Evolutionary conservation across 1,140 invertebrate genomes (phyloP), one percentile per base, ranked within the genome.

Genomic region (Drosophila guanche): DNA sequence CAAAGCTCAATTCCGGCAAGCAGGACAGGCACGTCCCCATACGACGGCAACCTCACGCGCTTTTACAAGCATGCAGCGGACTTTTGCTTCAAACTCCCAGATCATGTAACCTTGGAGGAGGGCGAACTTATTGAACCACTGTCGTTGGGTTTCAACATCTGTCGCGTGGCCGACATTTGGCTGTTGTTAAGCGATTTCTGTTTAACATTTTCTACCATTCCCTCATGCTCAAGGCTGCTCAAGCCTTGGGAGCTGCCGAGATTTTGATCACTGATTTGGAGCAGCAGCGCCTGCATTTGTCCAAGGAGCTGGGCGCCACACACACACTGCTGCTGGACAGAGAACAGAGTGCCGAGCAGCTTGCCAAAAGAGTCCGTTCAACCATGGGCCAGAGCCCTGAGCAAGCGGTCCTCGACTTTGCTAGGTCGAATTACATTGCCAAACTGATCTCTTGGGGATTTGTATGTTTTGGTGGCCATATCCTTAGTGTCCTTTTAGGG

Each of bases 71-170:
- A 98, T 84, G 95, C 96, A 14, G 97, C 97, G 16, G 97, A 98
- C 92, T 99, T 98, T 91, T 98, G 97, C 88, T 97, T 94, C 93
- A 98, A 97, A 91, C 92, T 99, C 23, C 98, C 98, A 0, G 95
- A 98, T 77, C 93, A 98, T 92, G 95, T 99, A 5, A 93, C 93
- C 14, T 94, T 97, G 89, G 98, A 99, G 91, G 98, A 99, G 92
- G 98, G 97, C 16, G 98, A 98, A 0, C 85, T 99, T 2, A 90
- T 99, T 50, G 98, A 99, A 90, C 98, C 98, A 0, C 91, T 99
- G 4, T 95, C 97, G 0, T 97, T 99, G 25, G 98, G 95, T n/a
- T 96, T 99, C 0, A 97, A 99, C 92, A 97, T 97, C 43, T 98
- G 97, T 80, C 94, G 95, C 67, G 93, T 97, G 54, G 97, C 94